These are phyloP conservation scores for Naja naja DNA, from an alignment of 2,113 vertebrate genomes.

Conservation along the genomic window DNA sequence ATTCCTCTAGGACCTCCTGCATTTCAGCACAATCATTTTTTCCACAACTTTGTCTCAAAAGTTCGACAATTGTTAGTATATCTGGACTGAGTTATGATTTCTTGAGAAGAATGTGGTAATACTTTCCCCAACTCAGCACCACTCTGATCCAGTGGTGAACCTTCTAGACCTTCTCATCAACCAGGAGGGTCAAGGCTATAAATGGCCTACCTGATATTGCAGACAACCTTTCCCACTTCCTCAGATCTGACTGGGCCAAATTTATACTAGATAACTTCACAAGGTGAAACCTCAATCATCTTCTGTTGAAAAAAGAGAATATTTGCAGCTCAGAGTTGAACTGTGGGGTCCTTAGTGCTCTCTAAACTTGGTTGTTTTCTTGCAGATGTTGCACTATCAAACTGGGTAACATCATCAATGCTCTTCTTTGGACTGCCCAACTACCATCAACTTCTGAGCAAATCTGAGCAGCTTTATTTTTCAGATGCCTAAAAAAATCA, in stretches of 20 bases:
- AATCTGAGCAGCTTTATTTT: background rate
- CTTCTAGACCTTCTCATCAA: background rate
- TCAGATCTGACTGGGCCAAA: background rate
- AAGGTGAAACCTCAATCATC: background rate
- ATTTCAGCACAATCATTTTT: background rate
- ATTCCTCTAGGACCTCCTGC: background rate
- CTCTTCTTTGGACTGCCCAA: background rate
- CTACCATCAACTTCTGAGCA: background rate
- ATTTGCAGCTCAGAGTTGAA: background rate
- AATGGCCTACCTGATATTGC: background rate
- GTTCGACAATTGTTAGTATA: background rate
- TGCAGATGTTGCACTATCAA: background rate
- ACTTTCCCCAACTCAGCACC: background rate
- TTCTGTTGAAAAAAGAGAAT: background rate
- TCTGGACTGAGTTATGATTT: background rate
- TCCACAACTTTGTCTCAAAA: background rate
- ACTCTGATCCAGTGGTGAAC: background rate
- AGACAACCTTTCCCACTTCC: background rate
- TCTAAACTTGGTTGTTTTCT: background rate
- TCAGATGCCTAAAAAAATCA: background rate
- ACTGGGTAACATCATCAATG: background rate
- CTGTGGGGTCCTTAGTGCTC: background rate
- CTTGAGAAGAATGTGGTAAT: background rate
- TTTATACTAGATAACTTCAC: background rate
- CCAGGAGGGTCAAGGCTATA: background rate